A percentile compares a stretch with the other conserved stretches of the same genome.
Evolutionary conservation across 2,113 vertebrate genomes (phyloP).

Genomic region (Centropristis striata): DNA sequence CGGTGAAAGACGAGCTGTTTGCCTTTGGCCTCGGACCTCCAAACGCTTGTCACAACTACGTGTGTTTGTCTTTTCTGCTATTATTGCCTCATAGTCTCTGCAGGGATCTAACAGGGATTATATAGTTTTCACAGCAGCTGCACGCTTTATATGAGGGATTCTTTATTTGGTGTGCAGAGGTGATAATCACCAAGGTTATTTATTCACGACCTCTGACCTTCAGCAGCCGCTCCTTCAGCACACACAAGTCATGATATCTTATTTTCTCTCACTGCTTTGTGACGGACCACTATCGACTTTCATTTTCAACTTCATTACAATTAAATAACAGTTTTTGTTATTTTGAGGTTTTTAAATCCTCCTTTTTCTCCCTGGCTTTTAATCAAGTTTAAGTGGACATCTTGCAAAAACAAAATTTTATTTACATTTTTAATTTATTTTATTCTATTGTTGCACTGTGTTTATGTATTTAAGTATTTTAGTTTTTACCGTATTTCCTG

Average conservation of each 20-base stretch:
- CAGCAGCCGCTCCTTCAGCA: conserved; percentile 29
- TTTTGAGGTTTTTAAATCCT: too few relatives aligned
- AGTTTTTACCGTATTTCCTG: too few relatives aligned
- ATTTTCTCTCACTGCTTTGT: background rate
- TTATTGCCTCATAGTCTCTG: conserved; percentile 62
- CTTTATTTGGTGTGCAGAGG: conserved; percentile 44
- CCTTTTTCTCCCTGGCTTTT: too few relatives aligned
- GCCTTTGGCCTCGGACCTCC: conserved; percentile 48
- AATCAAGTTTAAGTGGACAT: too few relatives aligned
- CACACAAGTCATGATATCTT: background rate
- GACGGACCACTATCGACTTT: too few relatives aligned
- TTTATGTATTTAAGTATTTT: too few relatives aligned
- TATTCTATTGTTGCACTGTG: too few relatives aligned
- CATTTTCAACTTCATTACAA: background rate
- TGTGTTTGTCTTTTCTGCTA: conserved; percentile 60
- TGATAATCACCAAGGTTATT: conserved; percentile 55
- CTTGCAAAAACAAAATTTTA: too few relatives aligned
- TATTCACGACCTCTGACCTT: conserved; percentile 62
- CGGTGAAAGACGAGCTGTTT: conserved; percentile 70
- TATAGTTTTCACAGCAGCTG: conserved; percentile 69
- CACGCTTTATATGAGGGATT: conserved; percentile 38
- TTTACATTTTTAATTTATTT: too few relatives aligned
- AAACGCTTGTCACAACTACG: background rate
- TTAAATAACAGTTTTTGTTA: too few relatives aligned
- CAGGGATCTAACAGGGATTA: conserved; percentile 74